These are phyloP conservation scores for Spodoptera litura DNA, from an alignment of 1,140 invertebrate genomes.

Conservation along the genomic window DNA sequence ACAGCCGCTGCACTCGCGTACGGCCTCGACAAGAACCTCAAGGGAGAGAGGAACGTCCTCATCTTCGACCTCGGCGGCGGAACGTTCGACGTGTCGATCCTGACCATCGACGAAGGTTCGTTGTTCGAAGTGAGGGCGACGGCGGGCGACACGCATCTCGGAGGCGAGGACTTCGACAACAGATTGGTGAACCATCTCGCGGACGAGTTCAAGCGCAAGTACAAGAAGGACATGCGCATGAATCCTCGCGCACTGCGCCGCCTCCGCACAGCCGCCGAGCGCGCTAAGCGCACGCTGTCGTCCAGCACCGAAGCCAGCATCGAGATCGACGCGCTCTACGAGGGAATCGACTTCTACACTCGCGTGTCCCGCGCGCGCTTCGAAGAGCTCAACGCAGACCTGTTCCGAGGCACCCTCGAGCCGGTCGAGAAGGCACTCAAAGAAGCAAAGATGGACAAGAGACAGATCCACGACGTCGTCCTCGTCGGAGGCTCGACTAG, in stretches of 20 bases:
- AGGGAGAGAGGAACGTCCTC: conserved; percentile 88
- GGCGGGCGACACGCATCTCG: conserved; percentile 87
- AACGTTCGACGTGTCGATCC: conserved; percentile 90
- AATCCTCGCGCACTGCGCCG: conserved; percentile 86
- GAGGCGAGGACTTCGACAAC: conserved; percentile 93
- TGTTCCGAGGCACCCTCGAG: conserved; percentile 85
- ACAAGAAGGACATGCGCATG: conserved; percentile 81
- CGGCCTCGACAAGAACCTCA: conserved; percentile 91
- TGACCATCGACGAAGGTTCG: conserved; percentile 90
- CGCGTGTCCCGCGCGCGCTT: conserved; percentile 81
- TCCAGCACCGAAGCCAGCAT: conserved; percentile 85
- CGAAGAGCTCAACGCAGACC: conserved; percentile 84
- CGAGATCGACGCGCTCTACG: conserved; percentile 84
- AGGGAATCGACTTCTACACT: conserved; percentile 85
- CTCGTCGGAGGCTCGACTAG: conserved; percentile 91
- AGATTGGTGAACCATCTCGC: conserved; percentile 90
- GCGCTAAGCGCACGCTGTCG: conserved; percentile 85
- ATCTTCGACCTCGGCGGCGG: conserved; percentile 87
- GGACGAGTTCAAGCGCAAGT: conserved; percentile 84
- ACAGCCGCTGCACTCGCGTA: conserved; percentile 91
- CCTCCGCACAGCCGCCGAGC: conserved; percentile 88
- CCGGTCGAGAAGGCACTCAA: conserved; percentile 88
- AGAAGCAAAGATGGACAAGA: conserved; percentile 90
- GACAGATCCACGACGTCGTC: conserved; percentile 89
- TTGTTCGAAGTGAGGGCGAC: conserved; percentile 90